A percentile compares a stretch with the other conserved stretches of the same genome.
These are phyloP conservation scores for Stichodactyla mertensii DNA, from an alignment of 64 coral and sea anemone genomes.

Conservation along the genomic window DNA sequence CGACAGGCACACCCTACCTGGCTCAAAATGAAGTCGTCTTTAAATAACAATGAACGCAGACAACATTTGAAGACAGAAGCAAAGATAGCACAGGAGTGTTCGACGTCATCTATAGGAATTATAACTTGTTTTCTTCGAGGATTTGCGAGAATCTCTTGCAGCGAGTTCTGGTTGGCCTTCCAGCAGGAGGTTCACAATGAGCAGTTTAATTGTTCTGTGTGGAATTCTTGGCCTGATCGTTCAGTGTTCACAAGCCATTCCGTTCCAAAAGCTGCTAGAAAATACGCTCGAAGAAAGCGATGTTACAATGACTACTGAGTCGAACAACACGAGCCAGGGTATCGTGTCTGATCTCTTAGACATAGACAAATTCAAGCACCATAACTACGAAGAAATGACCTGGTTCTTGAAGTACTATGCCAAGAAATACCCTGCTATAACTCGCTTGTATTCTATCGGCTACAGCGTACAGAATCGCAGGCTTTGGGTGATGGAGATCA, in stretches of 20 bases:
- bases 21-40: not conserved
- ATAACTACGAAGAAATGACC: slow-evolving; percentile 91
- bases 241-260: not conserved
- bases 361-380: slow-evolving; percentile 73
- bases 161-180: not conserved
- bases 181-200: not conserved
- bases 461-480: slow-evolving; percentile 96
- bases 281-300: not conserved
- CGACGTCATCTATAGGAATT: not conserved
- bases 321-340: not conserved
- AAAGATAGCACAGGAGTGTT: not conserved
- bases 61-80: not conserved
- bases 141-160: not conserved
- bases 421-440: slow-evolving; percentile 65
- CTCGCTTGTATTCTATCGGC: slow-evolving; percentile 84
- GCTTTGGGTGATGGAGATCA: slow-evolving; percentile 92
- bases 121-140: not conserved
- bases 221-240: not conserved
- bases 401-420: slow-evolving; percentile 97
- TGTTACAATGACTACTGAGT: not conserved
- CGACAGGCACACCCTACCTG: not conserved
- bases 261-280: not conserved
- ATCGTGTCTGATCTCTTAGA: slow-evolving; percentile 34
- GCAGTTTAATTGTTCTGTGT: not conserved
- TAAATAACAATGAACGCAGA: slow-evolving; percentile 10